Percentiles rank a stretch among this genome's conserved stretches.
phyloP scores from a whole-genome alignment of 2,888 invertebrate species.

The Trissonchulus sp. region DNA sequence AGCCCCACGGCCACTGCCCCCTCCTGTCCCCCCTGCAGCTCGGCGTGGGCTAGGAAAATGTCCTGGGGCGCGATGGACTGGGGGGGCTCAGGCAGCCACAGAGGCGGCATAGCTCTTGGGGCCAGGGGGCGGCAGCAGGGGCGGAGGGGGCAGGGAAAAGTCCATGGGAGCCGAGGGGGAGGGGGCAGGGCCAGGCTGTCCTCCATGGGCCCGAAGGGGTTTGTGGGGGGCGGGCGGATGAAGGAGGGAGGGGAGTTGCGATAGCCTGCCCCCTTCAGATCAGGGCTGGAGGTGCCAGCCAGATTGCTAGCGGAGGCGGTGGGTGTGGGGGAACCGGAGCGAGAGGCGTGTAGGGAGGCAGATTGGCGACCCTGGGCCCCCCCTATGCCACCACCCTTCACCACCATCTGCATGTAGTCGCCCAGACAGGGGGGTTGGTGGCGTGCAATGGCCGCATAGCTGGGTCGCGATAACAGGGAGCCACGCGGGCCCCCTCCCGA shows the following conservation, averaged over 20 bases:
- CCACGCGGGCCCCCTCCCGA: background rate
- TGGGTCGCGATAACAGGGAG: background rate
- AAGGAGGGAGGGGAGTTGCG: background rate
- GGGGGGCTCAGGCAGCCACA: background rate
- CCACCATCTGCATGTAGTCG: slow-evolving; percentile 4
- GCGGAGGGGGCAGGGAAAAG: background rate
- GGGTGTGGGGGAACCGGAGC: slow-evolving; percentile 4
- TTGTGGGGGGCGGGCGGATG: background rate
- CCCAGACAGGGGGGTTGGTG: slow-evolving; percentile 5
- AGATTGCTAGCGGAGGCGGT: background rate
- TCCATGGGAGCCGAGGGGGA: no score
- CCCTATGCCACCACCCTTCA: background rate
- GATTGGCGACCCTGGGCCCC: slow-evolving; percentile 3
- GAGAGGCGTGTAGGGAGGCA: slow-evolving; percentile 17
- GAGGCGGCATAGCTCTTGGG: background rate
- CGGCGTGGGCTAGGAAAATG: background rate
- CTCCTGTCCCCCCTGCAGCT: no score
- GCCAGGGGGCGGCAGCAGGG: background rate
- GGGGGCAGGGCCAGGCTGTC: background rate
- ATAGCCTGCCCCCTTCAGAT: background rate
- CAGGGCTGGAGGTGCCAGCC: slow-evolving; percentile 16
- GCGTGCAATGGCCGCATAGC: background rate
- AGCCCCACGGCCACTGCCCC: no score
- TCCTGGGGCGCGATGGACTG: background rate
- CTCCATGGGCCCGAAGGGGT: background rate